phyloP scores from a whole-genome alignment of 2,797 vertebrate species.

The Sebastes ruberrimus region DNA sequence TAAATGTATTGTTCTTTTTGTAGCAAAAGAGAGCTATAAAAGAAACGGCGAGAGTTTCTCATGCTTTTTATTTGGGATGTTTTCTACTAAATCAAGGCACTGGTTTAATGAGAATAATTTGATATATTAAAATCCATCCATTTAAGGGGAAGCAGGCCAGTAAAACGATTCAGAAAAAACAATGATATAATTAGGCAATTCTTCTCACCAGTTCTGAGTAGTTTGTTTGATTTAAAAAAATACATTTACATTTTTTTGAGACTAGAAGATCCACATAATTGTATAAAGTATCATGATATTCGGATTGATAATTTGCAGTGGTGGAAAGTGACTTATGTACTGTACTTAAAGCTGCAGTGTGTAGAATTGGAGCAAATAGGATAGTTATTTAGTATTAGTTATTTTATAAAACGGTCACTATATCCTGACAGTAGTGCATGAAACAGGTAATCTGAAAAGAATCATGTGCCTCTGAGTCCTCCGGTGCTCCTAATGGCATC shows the following conservation, averaged over 20 bases:
- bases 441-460: no score
- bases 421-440: no score
- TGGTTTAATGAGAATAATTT: background rate
- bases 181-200: background rate
- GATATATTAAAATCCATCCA: background rate
- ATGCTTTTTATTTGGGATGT: background rate
- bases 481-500: no score
- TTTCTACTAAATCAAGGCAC: background rate
- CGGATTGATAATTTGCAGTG: background rate
- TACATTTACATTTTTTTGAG: background rate
- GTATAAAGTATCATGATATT: background rate
- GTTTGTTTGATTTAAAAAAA: background rate
- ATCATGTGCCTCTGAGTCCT: no score
- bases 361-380: no score
- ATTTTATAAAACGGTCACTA: no score
- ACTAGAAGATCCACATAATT: background rate
- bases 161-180: background rate
- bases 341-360: background rate
- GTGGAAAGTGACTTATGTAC: background rate
- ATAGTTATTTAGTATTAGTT: no score
- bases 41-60: background rate
- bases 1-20: slow-evolving; percentile 13
- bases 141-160: background rate
- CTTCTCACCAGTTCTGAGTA: background rate
- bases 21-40: background rate